Evolutionary conservation across 2,113 vertebrate genomes (phyloP), one percentile per base, ranked within the genome.

Genomic region (Chauna torquata): DNA sequence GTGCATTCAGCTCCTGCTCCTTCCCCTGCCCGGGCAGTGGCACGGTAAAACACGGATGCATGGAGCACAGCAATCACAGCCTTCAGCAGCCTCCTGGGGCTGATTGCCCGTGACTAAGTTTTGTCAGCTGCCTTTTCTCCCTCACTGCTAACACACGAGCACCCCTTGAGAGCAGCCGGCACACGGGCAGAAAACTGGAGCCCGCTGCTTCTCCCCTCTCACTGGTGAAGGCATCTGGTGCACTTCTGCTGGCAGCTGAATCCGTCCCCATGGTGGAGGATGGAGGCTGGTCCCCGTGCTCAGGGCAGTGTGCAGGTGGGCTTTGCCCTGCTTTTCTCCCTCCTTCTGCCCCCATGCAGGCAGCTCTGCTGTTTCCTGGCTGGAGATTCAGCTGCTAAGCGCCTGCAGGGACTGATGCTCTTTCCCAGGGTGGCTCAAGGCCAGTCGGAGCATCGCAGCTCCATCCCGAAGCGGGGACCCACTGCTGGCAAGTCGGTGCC

Each of bases 341-440:
- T 0, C 0, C 23, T 52, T 70, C 34, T 64, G 5, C 59, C 38
- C 20, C 45, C 1, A 4, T 3, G 24, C 50, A 22, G n/a, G 5
- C 32, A 62, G 65, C 70, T 23, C 49, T 58, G 65, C 34, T 12
- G 2, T 45, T 84, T 70, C 32, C 57, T 66, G 55, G 58, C 0
- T 6, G 5, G 92, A 42, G 58, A 27, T 75, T 59, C 92, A 92
- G 90, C 88, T 95, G 94, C 92, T 89, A 74, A 3, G n/a, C 4
- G 81, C 85, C 94, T 72, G 88, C 82, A 90, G 92, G 85, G 90
- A 69, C 18, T 27, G 18, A 1, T 44, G 88, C 16, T 59, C 79
- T 83, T 94, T 69, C 79, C 62, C 49, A 40, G 91, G 91, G 78
- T 90, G 75, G 9, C 88, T 80, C 82, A n/a, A 85, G 94, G 82